Evolutionary conservation across 30 jellyfish, hydroid and myxozoan genomes (phyloP).

Genomic region (Rhopilema esculentum): DNA sequence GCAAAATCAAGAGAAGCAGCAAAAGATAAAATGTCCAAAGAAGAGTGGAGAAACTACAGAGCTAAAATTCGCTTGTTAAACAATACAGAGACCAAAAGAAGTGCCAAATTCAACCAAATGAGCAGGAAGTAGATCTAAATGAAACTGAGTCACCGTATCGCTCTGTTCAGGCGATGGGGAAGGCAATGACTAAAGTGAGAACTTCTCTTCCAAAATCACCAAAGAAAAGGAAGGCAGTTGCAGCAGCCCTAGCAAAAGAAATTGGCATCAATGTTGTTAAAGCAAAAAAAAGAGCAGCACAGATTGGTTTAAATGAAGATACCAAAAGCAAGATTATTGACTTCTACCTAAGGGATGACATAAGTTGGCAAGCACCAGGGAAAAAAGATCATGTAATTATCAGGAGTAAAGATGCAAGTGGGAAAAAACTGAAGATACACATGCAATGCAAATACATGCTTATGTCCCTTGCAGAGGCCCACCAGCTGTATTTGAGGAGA

Average conservation of each 20-base stretch:
- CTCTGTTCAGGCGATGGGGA: constrained; percentile 63
- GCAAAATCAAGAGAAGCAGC: constrained; percentile 59
- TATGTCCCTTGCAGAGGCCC: constrained; percentile 61
- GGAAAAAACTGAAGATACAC: constrained; percentile 32
- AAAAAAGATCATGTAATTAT: constrained; percentile 32
- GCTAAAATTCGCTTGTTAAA: constrained; percentile 36
- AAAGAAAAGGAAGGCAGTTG: constrained; percentile 55
- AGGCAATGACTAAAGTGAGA: constrained; percentile 54
- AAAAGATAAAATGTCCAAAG: constrained; percentile 45
- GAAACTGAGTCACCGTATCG: constrained; percentile 35
- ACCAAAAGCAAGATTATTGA: constrained; percentile 36
- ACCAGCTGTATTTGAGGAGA: constrained; percentile 21
- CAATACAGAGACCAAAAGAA: constrained; percentile 52
- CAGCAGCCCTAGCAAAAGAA: constrained; percentile 56
- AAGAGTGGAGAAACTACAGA: constrained; percentile 35
- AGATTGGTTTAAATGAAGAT: constrained; percentile 47
- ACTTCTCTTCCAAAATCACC: constrained; percentile 45
- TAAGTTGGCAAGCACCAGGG: constrained; percentile 66
- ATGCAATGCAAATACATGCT: constrained; percentile 55
- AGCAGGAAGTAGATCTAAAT: constrained; percentile 10
- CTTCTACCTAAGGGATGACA: constrained; percentile 36
- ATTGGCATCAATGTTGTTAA: constrained; percentile 36
- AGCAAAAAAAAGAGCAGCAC: constrained; percentile 5
- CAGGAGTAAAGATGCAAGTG: constrained; percentile 23
- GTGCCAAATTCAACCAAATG: constrained; percentile 11